phyloP scores from a whole-genome alignment of 23 tunicate species.

The Diplosoma virens region DNA sequence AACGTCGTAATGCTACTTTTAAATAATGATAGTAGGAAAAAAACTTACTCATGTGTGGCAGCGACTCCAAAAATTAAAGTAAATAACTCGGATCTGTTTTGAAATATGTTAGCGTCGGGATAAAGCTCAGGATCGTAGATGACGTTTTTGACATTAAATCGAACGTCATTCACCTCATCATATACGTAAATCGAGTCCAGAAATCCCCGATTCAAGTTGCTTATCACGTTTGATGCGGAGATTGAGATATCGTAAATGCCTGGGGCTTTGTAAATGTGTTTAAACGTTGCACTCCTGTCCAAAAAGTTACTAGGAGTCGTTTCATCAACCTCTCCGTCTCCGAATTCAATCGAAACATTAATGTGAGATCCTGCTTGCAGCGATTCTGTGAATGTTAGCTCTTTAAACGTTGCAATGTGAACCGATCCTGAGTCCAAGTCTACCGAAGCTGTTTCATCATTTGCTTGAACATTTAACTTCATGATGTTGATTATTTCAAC shows the following conservation, averaged over 20 bases:
- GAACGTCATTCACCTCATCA: constrained; percentile 25
- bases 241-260: constrained; percentile 47
- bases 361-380: constrained; percentile 35
- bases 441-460: not conserved
- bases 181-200: constrained; percentile 20
- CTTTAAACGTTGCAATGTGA: not conserved
- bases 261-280: constrained; percentile 19
- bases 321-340: constrained; percentile 54
- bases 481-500: constrained; percentile 36
- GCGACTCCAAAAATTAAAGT: constrained; percentile 17
- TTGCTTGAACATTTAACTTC: not conserved
- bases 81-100: constrained; percentile 26
- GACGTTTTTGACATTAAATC: not conserved
- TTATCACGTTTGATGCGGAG: constrained; percentile 37
- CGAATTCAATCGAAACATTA: constrained; percentile 22
- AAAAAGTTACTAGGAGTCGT: too few species aligned
- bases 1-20: too few species aligned
- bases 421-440: not conserved
- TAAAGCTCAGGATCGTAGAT: constrained; percentile 18
- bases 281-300: too few species aligned
- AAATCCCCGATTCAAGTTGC: not conserved
- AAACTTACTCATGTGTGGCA: not conserved
- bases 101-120: constrained; percentile 21
- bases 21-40: too few species aligned
- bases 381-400: not conserved